Percentiles rank a stretch among this genome's conserved stretches.
Conservation (phyloP, 2,113 vertebrate species). For the Hippocampus abdominalis region DNA sequence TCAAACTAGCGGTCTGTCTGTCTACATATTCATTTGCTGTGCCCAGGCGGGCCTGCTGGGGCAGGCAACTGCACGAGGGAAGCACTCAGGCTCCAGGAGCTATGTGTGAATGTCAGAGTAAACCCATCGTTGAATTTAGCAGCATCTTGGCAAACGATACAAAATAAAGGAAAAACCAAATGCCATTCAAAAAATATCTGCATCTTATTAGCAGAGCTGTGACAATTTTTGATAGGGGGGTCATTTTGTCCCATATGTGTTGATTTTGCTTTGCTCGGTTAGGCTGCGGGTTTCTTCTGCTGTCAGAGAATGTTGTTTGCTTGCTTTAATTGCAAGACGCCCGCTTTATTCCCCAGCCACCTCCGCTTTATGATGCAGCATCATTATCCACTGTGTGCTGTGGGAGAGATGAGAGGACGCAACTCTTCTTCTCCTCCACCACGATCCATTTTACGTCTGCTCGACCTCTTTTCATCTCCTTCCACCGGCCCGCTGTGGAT, state of each 20-base stretch:
- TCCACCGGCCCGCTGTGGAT: conserved; percentile 57
- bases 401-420: conserved; percentile 15
- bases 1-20: background rate
- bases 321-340: conserved; percentile 62
- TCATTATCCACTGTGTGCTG: conserved; percentile 49
- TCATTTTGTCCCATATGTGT: conserved; percentile 4
- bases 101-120: background rate
- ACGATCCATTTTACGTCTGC: conserved; percentile 49
- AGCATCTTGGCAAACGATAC: background rate
- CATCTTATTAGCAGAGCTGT: background rate
- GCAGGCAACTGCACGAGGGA: conserved; percentile 50
- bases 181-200: background rate
- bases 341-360: conserved; percentile 52
- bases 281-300: background rate
- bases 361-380: conserved; percentile 57
- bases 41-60: conserved; percentile 46
- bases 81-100: conserved; percentile 12
- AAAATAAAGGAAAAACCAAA: background rate
- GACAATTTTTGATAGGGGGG: background rate
- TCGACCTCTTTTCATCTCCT: conserved; percentile 57
- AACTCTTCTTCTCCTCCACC: conserved; percentile 30
- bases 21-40: conserved; percentile 30
- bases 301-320: conserved; percentile 52
- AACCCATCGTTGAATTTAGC: conserved; percentile 13
- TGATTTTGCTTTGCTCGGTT: background rate